Evolutionary conservation across 35 echinoderm and acorn worm species (phyloP).

Genomic region (Chiridota heheva): DNA sequence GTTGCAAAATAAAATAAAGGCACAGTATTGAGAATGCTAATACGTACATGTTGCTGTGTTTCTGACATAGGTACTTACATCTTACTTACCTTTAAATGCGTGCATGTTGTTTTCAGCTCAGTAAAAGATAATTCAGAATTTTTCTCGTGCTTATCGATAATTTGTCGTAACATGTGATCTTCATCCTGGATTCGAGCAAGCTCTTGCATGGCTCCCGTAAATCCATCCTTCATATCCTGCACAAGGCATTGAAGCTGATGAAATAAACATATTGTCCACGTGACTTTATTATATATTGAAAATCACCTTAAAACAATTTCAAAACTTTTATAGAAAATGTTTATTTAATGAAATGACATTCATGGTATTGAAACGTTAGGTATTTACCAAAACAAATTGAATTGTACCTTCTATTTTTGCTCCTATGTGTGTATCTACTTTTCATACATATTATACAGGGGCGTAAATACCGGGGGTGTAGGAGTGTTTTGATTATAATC

Average conservation of each 20-base stretch:
- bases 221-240: constrained; percentile 53
- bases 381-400: background rate
- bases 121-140: background rate
- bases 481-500: too few relatives aligned
- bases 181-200: constrained; percentile 31
- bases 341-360: background rate
- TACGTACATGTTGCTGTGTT: too few relatives aligned
- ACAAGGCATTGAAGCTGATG: constrained; percentile 32
- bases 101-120: background rate
- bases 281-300: background rate
- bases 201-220: constrained; percentile 50
- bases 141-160: background rate
- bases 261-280: background rate
- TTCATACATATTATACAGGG: too few relatives aligned
- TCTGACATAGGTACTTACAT: too few relatives aligned
- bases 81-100: constrained; percentile 13
- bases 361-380: background rate
- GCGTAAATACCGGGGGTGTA: too few relatives aligned
- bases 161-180: constrained; percentile 21
- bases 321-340: background rate
- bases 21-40: too few relatives aligned
- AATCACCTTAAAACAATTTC: background rate
- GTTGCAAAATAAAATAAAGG: too few relatives aligned
- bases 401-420: background rate
- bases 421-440: background rate